Percentiles rank a stretch among this genome's conserved stretches.
Conservation (phyloP, 2,797 vertebrate species). For the Enteromius fasciolatus region DNA sequence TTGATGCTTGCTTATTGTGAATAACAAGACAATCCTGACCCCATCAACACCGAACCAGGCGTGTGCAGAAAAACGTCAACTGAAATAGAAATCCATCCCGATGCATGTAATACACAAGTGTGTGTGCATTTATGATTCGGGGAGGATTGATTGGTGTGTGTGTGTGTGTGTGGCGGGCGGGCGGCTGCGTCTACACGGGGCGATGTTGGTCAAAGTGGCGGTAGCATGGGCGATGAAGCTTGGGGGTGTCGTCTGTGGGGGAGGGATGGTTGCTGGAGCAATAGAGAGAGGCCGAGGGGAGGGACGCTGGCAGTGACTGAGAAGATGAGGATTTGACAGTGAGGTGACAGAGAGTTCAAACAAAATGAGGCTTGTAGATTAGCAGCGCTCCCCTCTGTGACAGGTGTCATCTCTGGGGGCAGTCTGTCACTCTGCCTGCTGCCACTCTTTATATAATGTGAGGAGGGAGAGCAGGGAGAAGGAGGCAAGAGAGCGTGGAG, state of each 20-base stretch:
- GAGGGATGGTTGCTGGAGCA: conserved; percentile 49
- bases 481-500: conserved; percentile 44
- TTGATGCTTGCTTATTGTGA: conserved; percentile 55
- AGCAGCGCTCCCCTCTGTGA: conserved; percentile 92
- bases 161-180: conserved; percentile 39
- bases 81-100: conserved; percentile 50
- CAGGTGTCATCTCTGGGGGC: conserved; percentile 99
- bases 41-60: conserved; percentile 60
- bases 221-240: conserved; percentile 31
- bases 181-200: conserved; percentile 30
- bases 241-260: conserved; percentile 44
- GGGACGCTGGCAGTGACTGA: conserved; percentile 87
- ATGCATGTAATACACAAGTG: conserved; percentile 36
- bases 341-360: conserved; percentile 95
- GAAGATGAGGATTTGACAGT: conserved; percentile 95
- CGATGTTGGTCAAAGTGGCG: conserved; percentile 44
- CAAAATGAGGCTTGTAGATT: conserved; percentile 98
- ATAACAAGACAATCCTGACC: conserved; percentile 63
- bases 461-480: conserved; percentile 76
- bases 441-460: conserved; percentile 93
- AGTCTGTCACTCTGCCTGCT: conserved; percentile 96
- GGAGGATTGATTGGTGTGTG: conserved; percentile 32
- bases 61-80: conserved; percentile 53
- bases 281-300: conserved; percentile 63
- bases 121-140: conserved; percentile 36